Evolutionary conservation across 2,797 vertebrate species (phyloP), one percentile per base, ranked within the genome.

Genomic region (Myripristis jacobus): DNA sequence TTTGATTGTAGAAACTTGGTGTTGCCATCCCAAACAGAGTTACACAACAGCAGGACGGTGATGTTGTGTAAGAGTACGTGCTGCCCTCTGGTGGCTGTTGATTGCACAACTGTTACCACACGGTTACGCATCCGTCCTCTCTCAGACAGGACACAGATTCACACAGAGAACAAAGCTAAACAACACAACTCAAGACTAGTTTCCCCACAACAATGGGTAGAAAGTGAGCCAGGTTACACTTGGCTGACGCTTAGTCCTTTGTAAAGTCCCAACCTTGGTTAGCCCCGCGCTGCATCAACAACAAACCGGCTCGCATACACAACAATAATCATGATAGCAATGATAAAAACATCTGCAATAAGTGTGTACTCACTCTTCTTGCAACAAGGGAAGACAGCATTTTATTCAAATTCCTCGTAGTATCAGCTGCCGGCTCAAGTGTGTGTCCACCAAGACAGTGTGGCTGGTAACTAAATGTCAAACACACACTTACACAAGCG

Each of bases 361-460:
- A 51, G 6, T 51, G 48, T 15, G 2, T 31, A 91, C 93, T 93
- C 62, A 94, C 93, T 71, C 74, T 88, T 70, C 70, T 92, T 1
- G 77, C 73, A 36, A 80, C 10, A 13, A 79, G 0, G 36, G 83
- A 73, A 46, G 89, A 60, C 12, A 91, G 2, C 92, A 93, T 93
- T 53, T 70, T 73, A 11, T 19, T 11, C 24, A 10, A 48, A 13
- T 18, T 62, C 19, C 18, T 51, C 15, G 22, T 16, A 8, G 16
- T 3, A 50, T 6, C 0, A 18, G 38, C 22, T 16, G 16, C 29
- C 1, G 0, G n/a, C 6, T 4, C 7, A 10, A 1, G 1, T 12
- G 43, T 8, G 56, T 50, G 29, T 43, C 16, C 1, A 2, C 6
- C 0, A 46, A 12, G 0, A 3, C 46, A 56, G 21, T 9, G 18